Conservation (phyloP, 1,140 invertebrate genomes). For the Zaprionus camerounensis region DNA sequence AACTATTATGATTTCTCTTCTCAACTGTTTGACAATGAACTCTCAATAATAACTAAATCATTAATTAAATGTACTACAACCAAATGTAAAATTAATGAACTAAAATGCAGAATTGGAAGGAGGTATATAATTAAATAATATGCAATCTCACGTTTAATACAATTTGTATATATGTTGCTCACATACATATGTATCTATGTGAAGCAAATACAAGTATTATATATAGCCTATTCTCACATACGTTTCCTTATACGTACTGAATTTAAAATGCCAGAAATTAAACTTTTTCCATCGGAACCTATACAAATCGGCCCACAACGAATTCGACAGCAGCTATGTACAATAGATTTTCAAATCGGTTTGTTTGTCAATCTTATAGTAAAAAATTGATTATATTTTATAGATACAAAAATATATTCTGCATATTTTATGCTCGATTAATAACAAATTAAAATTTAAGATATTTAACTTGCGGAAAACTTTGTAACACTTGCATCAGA, state of each 20-base stretch:
- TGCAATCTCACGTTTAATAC: constrained; percentile 71
- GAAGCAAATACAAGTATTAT: constrained; percentile 29
- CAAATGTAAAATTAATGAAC: constrained; percentile 43
- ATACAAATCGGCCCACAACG: neutral
- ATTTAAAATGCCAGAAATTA: constrained; percentile 22
- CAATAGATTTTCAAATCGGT: neutral
- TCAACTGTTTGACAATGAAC: constrained; percentile 69
- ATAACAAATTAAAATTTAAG: no score
- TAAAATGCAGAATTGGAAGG: constrained; percentile 83
- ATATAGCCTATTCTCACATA: constrained; percentile 32
- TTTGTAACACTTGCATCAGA: no score
- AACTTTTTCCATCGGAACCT: constrained; percentile 30
- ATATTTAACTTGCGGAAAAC: no score
- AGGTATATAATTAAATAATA: constrained; percentile 83
- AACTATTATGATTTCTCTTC: constrained; percentile 76
- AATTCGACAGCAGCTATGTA: neutral
- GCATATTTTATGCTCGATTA: neutral
- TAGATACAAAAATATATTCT: neutral
- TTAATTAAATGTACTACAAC: constrained; percentile 46
- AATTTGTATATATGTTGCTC: constrained; percentile 68
- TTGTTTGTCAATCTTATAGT: neutral
- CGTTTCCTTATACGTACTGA: constrained; percentile 24
- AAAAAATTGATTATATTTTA: neutral
- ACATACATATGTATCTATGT: constrained; percentile 60
- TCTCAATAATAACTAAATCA: constrained; percentile 47